These are phyloP conservation scores for Anguilla rostrata DNA, from an alignment of 2,113 vertebrate species.

Conservation along the genomic window DNA sequence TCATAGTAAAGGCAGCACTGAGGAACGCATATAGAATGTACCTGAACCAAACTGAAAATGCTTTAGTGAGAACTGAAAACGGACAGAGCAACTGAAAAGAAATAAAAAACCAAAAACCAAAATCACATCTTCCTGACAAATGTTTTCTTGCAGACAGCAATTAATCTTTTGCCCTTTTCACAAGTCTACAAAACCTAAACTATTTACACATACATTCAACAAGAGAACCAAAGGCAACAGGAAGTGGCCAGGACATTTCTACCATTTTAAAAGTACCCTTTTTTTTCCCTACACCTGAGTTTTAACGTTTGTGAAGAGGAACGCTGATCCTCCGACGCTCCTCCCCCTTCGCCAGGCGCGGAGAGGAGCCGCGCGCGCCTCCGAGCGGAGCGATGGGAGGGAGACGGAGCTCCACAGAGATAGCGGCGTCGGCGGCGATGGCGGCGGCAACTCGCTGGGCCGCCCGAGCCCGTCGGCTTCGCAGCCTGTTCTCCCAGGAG, in stretches of 20 bases:
- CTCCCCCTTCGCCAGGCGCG: neutral
- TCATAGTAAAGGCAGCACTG: constrained; percentile 53
- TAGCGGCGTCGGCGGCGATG: too few relatives aligned
- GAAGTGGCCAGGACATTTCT: constrained; percentile 28
- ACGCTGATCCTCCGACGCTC: neutral
- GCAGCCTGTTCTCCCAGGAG: neutral
- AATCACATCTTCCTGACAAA: constrained; percentile 24
- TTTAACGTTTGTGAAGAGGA: constrained; percentile 49
- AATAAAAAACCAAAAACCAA: neutral
- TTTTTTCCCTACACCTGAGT: constrained; percentile 62
- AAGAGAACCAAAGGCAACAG: constrained; percentile 53
- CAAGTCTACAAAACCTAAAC: constrained; percentile 39
- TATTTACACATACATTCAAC: constrained; percentile 68
- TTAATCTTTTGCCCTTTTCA: constrained; percentile 28
- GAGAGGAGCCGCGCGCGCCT: neutral
- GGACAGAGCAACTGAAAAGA: constrained; percentile 14
- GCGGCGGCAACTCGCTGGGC: neutral
- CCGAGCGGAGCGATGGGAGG: too few relatives aligned
- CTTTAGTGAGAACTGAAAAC: constrained; percentile 31
- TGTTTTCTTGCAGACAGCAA: constrained; percentile 31
- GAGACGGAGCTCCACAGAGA: neutral
- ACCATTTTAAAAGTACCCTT: constrained; percentile 53
- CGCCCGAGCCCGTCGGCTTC: neutral
- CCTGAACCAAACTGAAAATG: constrained; percentile 32
- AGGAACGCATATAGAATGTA: constrained; percentile 50